Conservation (phyloP, 1,140 invertebrate species). For the Drosophila miranda region DNA sequence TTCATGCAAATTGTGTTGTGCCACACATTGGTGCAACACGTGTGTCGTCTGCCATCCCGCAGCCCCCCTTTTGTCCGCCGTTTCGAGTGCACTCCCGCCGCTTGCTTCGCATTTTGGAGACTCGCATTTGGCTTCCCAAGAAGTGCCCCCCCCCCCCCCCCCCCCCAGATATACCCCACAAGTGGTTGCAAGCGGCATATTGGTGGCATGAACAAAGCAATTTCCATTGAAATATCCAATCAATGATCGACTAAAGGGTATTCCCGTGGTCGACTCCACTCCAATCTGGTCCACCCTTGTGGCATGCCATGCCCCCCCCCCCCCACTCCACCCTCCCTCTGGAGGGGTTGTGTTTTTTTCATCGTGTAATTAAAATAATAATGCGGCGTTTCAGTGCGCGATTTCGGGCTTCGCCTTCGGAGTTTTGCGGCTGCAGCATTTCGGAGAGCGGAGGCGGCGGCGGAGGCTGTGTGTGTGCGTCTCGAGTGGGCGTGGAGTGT, state of each 20-base stretch:
- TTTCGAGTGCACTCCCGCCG: conserved; percentile 32
- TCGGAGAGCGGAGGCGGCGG: not conserved
- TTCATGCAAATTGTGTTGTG: too few relatives aligned
- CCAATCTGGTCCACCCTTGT: too few relatives aligned
- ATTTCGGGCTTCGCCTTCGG: conserved; percentile 11
- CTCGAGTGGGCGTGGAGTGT: conserved; percentile 61
- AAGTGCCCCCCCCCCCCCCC: conserved; percentile 12
- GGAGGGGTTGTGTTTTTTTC: conserved; percentile 42
- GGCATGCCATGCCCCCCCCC: not conserved
- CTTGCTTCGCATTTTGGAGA: conserved; percentile 7
- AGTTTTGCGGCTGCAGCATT: conserved; percentile 32
- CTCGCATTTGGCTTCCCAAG: conserved; percentile 9
- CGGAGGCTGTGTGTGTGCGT: conserved; percentile 39
- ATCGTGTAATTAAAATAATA: conserved; percentile 75
- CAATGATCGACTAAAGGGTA: too few relatives aligned
- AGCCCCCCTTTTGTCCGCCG: conserved; percentile 23
- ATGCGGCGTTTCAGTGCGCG: conserved; percentile 47
- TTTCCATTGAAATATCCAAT: too few relatives aligned
- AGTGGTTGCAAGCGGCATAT: conserved; percentile 5
- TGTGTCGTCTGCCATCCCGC: conserved; percentile 17
- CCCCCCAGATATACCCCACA: conserved; percentile 1
- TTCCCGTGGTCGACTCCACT: too few relatives aligned
- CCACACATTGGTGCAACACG: conserved; percentile 41
- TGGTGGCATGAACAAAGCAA: too few relatives aligned
- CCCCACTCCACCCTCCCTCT: too few relatives aligned